Percentiles rank a stretch among this genome's conserved stretches.
Conservation (phyloP, 2,113 vertebrate species). For the Anguilla japonica region DNA sequence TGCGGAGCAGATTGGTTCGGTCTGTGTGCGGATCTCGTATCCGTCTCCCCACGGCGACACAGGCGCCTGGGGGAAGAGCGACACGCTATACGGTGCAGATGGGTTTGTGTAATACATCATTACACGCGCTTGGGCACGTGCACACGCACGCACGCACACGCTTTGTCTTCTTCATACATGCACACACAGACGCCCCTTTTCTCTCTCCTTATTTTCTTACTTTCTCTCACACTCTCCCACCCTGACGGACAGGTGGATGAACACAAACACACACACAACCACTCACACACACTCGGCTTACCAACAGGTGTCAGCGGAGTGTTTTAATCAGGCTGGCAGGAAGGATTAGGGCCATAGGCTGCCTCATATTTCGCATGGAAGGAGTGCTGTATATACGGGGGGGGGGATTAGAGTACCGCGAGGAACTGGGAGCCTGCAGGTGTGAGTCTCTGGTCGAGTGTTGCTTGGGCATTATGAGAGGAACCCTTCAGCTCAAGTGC, state of each 20-base stretch:
- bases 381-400: background rate
- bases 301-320: background rate
- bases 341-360: background rate
- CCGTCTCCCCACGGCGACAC: background rate
- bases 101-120: background rate
- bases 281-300: background rate
- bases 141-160: too few species aligned
- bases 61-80: background rate
- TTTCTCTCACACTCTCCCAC: background rate
- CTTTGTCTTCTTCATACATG: too few species aligned
- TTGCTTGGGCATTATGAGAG: background rate
- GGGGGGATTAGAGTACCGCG: background rate
- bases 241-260: background rate
- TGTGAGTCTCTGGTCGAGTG: background rate
- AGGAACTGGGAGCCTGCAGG: too few species aligned
- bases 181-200: too few species aligned
- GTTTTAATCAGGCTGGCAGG: constrained; percentile 18
- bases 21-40: background rate
- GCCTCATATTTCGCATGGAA: background rate
- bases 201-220: too few species aligned
- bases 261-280: background rate
- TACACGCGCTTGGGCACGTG: background rate
- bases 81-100: background rate
- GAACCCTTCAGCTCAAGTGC: background rate
- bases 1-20: background rate